These are phyloP conservation scores for Hydra vulgaris DNA, from an alignment of 30 jellyfish, hydroid and myxozoan species.

Conservation along the genomic window DNA sequence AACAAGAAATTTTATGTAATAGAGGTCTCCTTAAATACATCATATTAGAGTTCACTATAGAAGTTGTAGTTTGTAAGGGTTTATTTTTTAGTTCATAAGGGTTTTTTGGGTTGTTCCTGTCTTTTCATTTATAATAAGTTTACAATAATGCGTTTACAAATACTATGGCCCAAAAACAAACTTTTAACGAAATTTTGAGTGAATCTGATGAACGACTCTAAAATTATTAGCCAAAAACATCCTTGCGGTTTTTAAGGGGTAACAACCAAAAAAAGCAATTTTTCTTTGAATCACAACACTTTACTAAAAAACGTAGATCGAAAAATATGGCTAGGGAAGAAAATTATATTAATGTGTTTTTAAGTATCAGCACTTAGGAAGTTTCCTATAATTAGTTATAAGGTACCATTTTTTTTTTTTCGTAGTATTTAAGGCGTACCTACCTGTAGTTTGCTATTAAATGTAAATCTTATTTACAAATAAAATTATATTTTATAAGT, in stretches of 20 bases:
- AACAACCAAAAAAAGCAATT: not conserved
- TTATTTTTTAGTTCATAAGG: not conserved
- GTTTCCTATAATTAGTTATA: not conserved
- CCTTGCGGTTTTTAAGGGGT: too few species aligned
- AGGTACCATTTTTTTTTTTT: not conserved
- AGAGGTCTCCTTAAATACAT: not conserved
- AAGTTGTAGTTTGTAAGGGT: not conserved
- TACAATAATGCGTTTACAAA: not conserved
- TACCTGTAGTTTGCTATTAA: too few species aligned
- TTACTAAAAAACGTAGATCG: not conserved
- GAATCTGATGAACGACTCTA: not conserved
- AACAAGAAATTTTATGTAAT: not conserved
- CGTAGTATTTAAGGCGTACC: not conserved
- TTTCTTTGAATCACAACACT: not conserved
- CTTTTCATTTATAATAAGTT: not conserved
- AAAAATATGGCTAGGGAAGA: not conserved
- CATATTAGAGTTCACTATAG: not conserved
- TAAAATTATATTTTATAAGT: too few species aligned
- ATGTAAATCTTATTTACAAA: too few species aligned
- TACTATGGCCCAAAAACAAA: not conserved
- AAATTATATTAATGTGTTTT: not conserved
- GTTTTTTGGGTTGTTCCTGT: not conserved
- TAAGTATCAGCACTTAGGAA: not conserved
- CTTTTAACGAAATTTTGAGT: not conserved
- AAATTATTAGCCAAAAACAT: not conserved